A percentile compares a stretch with the other conserved stretches of the same genome.
Conservation (phyloP, 2,888 invertebrate genomes). For the Cosmorhoe ocellata region DNA sequence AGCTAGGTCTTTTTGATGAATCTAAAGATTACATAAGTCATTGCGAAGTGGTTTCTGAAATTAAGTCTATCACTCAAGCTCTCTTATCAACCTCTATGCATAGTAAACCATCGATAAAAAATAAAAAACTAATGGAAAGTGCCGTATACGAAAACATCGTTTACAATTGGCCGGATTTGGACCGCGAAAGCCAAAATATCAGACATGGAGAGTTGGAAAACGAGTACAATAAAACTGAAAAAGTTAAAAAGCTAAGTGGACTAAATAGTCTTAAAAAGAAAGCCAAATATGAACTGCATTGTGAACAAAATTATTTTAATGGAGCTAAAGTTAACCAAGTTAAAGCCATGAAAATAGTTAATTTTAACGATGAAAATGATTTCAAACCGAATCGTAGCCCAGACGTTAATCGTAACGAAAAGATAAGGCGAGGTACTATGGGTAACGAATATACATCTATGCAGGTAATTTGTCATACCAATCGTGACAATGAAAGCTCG, state of each 20-base stretch:
- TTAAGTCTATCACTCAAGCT: slow-evolving; percentile 22
- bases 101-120: neutral
- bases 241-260: slow-evolving; percentile 1
- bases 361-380: neutral
- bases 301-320: slow-evolving; percentile 5
- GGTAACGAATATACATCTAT: neutral
- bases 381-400: slow-evolving; percentile 7
- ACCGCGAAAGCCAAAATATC: slow-evolving; percentile 6
- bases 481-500: neutral
- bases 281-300: slow-evolving; percentile 8
- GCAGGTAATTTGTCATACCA: neutral
- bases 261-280: slow-evolving; percentile 13
- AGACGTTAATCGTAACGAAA: neutral
- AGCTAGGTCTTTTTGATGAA: slow-evolving; percentile 12
- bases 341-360: slow-evolving; percentile 1
- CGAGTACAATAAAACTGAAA: slow-evolving; percentile 12
- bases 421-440: neutral
- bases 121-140: slow-evolving; percentile 14
- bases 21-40: slow-evolving; percentile 23
- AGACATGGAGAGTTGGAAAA: slow-evolving; percentile 4
- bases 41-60: slow-evolving; percentile 20
- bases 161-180: slow-evolving; percentile 23
- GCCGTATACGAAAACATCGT: slow-evolving; percentile 22
- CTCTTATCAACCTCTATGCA: slow-evolving; percentile 1
- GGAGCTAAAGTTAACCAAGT: slow-evolving; percentile 15